Evolutionary conservation across 1,140 invertebrate species (phyloP).

Genomic region (Cephus cinctus): DNA sequence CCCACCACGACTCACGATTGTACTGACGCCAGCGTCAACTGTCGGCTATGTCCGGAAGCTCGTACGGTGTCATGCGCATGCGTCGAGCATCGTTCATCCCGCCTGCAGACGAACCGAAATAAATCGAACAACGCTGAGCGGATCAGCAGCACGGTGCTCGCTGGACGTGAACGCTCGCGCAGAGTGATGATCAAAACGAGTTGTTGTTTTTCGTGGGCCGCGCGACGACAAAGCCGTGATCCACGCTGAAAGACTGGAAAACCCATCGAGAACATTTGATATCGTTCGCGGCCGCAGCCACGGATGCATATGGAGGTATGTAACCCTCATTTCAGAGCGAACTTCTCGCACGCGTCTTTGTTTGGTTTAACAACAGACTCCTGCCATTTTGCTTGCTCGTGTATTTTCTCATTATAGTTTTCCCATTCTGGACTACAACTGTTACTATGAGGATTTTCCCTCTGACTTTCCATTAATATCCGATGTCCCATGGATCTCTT

Average conservation of each 20-base stretch:
- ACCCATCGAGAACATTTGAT: conserved; percentile 31
- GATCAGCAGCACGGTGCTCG: conserved; percentile 47
- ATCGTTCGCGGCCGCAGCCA: conserved; percentile 35
- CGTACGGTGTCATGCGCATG: conserved; percentile 28
- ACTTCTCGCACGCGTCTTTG: conserved; percentile 17
- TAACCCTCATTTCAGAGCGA: conserved; percentile 14
- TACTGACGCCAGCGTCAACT: conserved; percentile 32
- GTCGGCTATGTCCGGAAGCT: conserved; percentile 39
- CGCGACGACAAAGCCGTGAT: conserved; percentile 46
- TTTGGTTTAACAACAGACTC: conserved; percentile 22
- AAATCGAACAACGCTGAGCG: conserved; percentile 49
- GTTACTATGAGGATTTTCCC: no score
- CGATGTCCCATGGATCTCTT: no score
- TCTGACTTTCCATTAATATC: no score
- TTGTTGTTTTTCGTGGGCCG: conserved; percentile 41
- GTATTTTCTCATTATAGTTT: no score
- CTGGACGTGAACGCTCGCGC: conserved; percentile 36
- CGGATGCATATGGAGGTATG: conserved; percentile 54
- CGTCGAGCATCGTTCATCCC: conserved; percentile 33
- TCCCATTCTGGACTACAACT: no score
- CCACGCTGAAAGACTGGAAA: conserved; percentile 29
- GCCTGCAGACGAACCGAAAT: conserved; percentile 45
- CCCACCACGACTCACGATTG: no score
- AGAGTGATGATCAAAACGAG: conserved; percentile 51
- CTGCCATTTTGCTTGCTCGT: no score